Percentiles rank a stretch among this genome's conserved stretches.
Evolutionary conservation across 2,888 invertebrate genomes (phyloP).

Genomic region (Byasa hedistus): DNA sequence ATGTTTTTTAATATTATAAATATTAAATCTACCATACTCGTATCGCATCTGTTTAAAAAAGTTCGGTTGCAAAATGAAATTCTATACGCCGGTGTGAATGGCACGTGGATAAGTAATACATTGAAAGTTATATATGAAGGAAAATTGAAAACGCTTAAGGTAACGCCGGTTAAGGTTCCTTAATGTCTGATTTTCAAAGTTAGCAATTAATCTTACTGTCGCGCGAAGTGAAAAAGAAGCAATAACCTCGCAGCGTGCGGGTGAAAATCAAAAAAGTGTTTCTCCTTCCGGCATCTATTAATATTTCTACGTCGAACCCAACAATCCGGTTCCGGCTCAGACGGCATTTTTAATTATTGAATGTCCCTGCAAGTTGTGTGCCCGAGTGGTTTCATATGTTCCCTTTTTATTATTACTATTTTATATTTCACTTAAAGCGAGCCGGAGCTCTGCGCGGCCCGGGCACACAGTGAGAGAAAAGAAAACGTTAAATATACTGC

Average conservation of each 20-base stretch:
- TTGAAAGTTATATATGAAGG: too few relatives aligned
- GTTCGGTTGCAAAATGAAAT: too few relatives aligned
- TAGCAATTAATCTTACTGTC: constrained; percentile 17
- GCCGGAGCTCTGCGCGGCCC: constrained; percentile 1
- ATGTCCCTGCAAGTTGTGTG: constrained; percentile 18
- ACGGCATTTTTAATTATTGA: constrained; percentile 28
- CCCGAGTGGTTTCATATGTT: not conserved
- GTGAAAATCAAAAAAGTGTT: constrained; percentile 17
- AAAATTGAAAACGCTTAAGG: not conserved
- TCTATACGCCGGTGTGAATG: too few relatives aligned
- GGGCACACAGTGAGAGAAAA: not conserved
- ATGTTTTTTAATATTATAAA: too few relatives aligned
- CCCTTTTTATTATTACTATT: not conserved
- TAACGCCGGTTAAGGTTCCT: not conserved
- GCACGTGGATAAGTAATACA: too few relatives aligned
- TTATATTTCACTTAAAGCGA: not conserved
- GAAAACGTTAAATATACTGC: constrained; percentile 10
- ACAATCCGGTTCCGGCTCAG: constrained; percentile 11
- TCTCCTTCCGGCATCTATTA: constrained; percentile 20
- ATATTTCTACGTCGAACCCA: constrained; percentile 23
- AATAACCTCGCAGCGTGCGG: constrained; percentile 1
- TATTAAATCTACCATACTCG: too few relatives aligned
- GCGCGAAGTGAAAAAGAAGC: not conserved
- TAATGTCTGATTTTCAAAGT: not conserved
- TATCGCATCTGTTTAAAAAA: too few relatives aligned